phyloP scores from a whole-genome alignment of 2,797 vertebrate genomes.

The Coluber constrictor region DNA sequence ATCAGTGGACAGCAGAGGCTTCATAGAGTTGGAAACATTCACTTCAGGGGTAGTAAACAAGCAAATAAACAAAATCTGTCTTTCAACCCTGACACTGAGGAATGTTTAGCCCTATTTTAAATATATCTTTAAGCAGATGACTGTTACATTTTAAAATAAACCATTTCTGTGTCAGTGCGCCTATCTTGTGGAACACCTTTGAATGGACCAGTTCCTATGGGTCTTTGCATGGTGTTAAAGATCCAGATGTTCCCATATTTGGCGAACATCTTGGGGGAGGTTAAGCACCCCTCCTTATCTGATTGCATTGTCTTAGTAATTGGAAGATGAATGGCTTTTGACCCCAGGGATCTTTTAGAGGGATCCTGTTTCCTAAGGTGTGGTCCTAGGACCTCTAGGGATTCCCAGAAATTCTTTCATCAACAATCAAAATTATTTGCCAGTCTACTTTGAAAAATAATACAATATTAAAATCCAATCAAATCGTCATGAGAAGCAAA shows the following conservation, averaged over 20 bases:
- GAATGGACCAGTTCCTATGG: not conserved
- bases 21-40: not conserved
- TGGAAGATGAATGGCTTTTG: not conserved
- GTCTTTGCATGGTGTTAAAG: not conserved
- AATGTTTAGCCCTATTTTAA: not conserved
- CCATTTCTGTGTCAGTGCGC: not conserved
- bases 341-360: not conserved
- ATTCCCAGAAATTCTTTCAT: not conserved
- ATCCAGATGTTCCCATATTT: not conserved
- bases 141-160: not conserved
- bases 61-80: not conserved
- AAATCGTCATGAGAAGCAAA: not conserved
- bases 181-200: not conserved
- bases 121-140: not conserved
- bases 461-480: not conserved
- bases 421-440: not conserved
- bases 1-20: not conserved
- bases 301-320: not conserved
- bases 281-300: not conserved
- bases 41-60: not conserved
- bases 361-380: not conserved
- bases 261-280: not conserved
- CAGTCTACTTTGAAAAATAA: not conserved
- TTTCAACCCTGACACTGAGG: not conserved
- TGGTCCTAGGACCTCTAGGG: not conserved